Evolutionary conservation across 2,797 vertebrate genomes (phyloP), one percentile per base, ranked within the genome.

Genomic region (Limnodromus scolopaceus): DNA sequence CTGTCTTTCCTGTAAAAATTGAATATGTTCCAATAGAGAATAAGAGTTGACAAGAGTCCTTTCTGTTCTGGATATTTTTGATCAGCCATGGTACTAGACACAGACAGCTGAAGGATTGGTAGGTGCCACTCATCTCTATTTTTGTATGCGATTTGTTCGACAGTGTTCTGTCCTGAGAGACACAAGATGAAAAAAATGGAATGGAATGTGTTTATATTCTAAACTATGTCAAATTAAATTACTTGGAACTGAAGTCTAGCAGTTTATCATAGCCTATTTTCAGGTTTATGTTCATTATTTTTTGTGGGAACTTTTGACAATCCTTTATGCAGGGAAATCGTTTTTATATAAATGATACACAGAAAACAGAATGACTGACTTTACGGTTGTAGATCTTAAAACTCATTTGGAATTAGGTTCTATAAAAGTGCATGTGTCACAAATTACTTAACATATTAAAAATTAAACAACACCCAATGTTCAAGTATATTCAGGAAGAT

Each of bases 91-190:
- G 72, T 92, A n/a, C 36, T 46, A 34, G 83, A 57, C 63, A 34
- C 25, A 90, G 85, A 86, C 87, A 96, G 94, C 93, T 93, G 92
- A 84, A 88, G 87, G 60, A 80, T 38, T 94, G 80, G 77, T 93
- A 80, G 90, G 66, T 94, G 91, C 36, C 80, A 70, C 41, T 93
- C 70, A 76, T 41, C 48, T 86, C 77, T 45, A 3, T 68, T 92
- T 41, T n/a, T 70, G 11, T 66, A 23, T 91, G n/a, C 48, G 91
- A 89, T 79, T 94, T 78, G 17, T 41, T 89, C 74, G 86, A 24
- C 28, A 46, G 1, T 41, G 36, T 53, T 80, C 71, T 76, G 78
- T 83, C 55, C 83, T 79, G n/a, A 89, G 89, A 90, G 39, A 41
- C 36, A 61, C 36, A 78, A 82, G 51, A 58, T 79, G 20, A 72